Percentiles rank a stretch among this genome's conserved stretches.
These are phyloP conservation scores for Hylaea fasciaria DNA, from an alignment of 2,888 invertebrate species.

Conservation along the genomic window DNA sequence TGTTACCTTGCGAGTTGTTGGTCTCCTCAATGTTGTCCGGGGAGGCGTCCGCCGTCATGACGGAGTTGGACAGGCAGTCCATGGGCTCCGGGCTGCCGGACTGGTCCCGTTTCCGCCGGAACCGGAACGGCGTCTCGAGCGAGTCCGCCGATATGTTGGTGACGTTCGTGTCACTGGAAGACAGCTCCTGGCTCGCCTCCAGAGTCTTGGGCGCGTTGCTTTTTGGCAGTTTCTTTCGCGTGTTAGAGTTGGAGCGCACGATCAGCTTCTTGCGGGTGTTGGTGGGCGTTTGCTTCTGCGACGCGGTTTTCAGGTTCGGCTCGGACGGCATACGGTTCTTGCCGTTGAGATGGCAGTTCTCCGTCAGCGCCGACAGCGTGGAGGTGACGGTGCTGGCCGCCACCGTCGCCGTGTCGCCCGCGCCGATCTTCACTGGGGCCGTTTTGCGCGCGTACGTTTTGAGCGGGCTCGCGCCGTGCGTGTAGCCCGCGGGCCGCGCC, in stretches of 20 bases:
- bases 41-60: conserved; percentile 75
- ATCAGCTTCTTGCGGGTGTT: conserved; percentile 74
- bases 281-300: conserved; percentile 57
- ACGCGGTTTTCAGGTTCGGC: conserved; percentile 66
- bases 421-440: conserved; percentile 59
- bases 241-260: conserved; percentile 73
- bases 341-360: conserved; percentile 79
- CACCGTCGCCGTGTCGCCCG: conserved; percentile 53
- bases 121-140: conserved; percentile 75
- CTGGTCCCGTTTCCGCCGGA: conserved; percentile 77
- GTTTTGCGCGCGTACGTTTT: conserved; percentile 75
- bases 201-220: conserved; percentile 60
- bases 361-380: conserved; percentile 74
- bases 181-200: conserved; percentile 73
- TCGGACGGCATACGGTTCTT: conserved; percentile 76
- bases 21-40: conserved; percentile 78
- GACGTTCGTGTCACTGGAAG: conserved; percentile 80
- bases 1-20: conserved; percentile 79
- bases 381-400: conserved; percentile 68
- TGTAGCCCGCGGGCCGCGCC: conserved; percentile 71
- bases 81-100: conserved; percentile 79
- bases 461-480: conserved; percentile 69
- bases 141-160: conserved; percentile 80
- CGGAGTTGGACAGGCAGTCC: conserved; percentile 74
- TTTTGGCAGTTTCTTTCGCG: conserved; percentile 76